phyloP scores from a whole-genome alignment of 2,888 invertebrate species.

The Biston betularia region DNA sequence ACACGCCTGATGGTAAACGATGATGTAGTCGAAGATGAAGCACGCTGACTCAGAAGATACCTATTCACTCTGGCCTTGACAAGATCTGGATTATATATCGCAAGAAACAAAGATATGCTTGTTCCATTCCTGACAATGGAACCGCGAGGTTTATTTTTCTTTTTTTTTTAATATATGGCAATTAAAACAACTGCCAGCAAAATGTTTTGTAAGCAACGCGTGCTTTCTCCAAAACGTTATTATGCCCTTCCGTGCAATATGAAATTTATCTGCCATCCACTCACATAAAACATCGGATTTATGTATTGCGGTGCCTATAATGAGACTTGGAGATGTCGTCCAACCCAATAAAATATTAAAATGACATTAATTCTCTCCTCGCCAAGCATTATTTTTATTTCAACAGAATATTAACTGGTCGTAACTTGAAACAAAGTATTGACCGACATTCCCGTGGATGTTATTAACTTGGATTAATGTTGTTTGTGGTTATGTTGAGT shows the following conservation, averaged over 20 bases:
- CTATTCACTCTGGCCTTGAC: too few relatives aligned
- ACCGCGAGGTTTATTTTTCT: too few relatives aligned
- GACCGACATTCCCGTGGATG: slow-evolving; percentile 39
- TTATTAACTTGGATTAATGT: slow-evolving; percentile 37
- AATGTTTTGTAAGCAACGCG: slow-evolving; percentile 21
- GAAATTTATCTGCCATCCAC: slow-evolving; percentile 72
- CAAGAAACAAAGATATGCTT: too few relatives aligned
- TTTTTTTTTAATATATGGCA: too few relatives aligned
- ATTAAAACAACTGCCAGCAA: too few relatives aligned
- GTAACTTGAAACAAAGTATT: slow-evolving; percentile 55
- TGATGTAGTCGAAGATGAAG: too few relatives aligned
- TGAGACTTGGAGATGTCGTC: slow-evolving; percentile 67
- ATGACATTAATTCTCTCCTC: slow-evolving; percentile 66
- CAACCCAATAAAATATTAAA: slow-evolving; percentile 74
- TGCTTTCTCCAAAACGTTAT: slow-evolving; percentile 51
- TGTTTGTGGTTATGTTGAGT: slow-evolving; percentile 37
- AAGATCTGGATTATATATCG: too few relatives aligned
- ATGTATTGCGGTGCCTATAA: slow-evolving; percentile 68
- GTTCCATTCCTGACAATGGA: too few relatives aligned
- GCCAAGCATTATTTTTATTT: slow-evolving; percentile 63
- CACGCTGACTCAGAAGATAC: too few relatives aligned
- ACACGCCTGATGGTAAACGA: too few relatives aligned
- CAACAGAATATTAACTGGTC: slow-evolving; percentile 58
- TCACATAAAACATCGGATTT: slow-evolving; percentile 75
- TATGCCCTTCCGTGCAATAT: slow-evolving; percentile 44